phyloP scores from a whole-genome alignment of 2,113 vertebrate genomes.

The Nansenia antarctica region DNA sequence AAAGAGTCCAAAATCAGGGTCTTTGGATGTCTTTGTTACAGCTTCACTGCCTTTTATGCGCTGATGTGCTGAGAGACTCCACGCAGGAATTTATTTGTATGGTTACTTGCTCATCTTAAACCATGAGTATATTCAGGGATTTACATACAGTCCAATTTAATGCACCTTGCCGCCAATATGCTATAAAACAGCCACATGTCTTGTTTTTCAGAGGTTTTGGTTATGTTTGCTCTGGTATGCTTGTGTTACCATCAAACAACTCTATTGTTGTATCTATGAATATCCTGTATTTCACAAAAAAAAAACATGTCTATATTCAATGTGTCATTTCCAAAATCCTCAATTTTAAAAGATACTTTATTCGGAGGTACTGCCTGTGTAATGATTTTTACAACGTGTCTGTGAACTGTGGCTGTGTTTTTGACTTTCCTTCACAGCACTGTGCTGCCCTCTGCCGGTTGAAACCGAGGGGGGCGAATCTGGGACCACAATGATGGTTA shows the following conservation, averaged over 20 bases:
- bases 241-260: slow-evolving; percentile 33
- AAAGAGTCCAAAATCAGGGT: slow-evolving; percentile 29
- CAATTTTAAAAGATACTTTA: background rate
- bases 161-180: slow-evolving; percentile 25
- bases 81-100: slow-evolving; percentile 21
- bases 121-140: slow-evolving; percentile 56
- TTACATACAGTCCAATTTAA: slow-evolving; percentile 26
- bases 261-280: slow-evolving; percentile 27
- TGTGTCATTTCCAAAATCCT: background rate
- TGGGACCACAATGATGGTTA: background rate
- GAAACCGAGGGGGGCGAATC: background rate
- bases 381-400: slow-evolving; percentile 5
- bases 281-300: slow-evolving; percentile 9
- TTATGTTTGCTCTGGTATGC: slow-evolving; percentile 17
- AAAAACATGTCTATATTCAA: background rate
- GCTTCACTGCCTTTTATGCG: slow-evolving; percentile 43
- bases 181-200: background rate
- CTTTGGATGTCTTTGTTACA: slow-evolving; percentile 18
- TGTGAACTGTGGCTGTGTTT: background rate
- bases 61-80: slow-evolving; percentile 21
- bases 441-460: slow-evolving; percentile 58
- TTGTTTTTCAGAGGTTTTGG: slow-evolving; percentile 34
- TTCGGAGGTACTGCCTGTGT: slow-evolving; percentile 19
- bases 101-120: slow-evolving; percentile 36
- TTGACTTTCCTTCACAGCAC: slow-evolving; percentile 12